Evolutionary conservation across 2,797 vertebrate genomes (phyloP).

Genomic region (Okamejei kenojei): DNA sequence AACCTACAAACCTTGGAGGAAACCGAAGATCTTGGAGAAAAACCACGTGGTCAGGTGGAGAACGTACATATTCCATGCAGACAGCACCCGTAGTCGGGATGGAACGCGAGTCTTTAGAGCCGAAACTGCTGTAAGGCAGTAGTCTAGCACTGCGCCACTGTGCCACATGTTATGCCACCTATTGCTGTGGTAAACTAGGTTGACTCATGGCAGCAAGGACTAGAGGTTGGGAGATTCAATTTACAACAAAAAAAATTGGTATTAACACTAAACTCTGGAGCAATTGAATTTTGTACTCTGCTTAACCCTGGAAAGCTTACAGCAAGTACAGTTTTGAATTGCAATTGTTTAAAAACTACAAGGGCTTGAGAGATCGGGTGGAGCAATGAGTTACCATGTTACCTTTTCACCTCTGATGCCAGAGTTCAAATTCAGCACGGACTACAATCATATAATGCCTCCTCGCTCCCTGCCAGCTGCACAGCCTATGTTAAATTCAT

Average conservation of each 20-base stretch:
- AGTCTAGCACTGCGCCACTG: no score
- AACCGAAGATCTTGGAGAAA: no score
- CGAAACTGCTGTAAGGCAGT: no score
- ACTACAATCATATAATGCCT: not conserved
- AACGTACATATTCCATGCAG: no score
- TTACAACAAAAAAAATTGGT: not conserved
- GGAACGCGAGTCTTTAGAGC: no score
- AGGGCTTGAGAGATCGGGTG: not conserved
- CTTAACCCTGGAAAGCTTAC: not conserved
- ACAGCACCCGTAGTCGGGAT: no score
- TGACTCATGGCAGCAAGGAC: not conserved
- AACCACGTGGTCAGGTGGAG: no score
- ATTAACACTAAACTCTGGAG: not conserved
- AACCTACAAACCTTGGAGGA: no score
- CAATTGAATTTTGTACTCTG: not conserved
- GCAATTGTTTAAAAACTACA: not conserved
- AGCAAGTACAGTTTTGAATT: not conserved
- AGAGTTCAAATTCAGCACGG: not conserved
- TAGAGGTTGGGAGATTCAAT: not conserved
- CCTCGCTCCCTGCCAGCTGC: not conserved
- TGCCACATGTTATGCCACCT: no score
- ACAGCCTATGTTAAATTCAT: not conserved
- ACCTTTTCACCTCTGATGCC: not conserved
- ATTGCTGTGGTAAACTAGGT: not conserved
- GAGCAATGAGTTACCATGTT: not conserved